Evolutionary conservation across 2,113 vertebrate species (phyloP).

Genomic region (Cromileptes altivelis): DNA sequence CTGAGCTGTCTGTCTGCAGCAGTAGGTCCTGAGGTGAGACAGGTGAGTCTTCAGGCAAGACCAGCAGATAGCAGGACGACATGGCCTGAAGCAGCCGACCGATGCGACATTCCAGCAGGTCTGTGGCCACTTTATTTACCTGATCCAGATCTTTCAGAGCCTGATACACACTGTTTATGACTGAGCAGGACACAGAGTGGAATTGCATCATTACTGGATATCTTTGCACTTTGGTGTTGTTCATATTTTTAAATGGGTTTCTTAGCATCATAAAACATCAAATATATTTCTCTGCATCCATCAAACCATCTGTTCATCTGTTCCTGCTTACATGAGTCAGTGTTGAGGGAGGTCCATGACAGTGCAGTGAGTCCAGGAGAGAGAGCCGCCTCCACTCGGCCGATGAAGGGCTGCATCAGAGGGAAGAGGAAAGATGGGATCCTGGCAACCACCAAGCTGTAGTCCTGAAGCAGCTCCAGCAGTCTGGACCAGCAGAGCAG

Average conservation of each 20-base stretch:
- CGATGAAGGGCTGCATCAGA: conserved; percentile 84
- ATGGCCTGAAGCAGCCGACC: conserved; percentile 80
- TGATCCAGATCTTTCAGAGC: conserved; percentile 81
- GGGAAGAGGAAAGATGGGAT: conserved; percentile 83
- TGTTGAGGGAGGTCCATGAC: conserved; percentile 85
- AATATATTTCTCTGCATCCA: too few species aligned
- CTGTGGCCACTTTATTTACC: conserved; percentile 71
- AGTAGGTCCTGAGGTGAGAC: conserved; percentile 80
- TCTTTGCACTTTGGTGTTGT: background rate
- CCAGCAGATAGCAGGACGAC: conserved; percentile 79
- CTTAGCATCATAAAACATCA: too few species aligned
- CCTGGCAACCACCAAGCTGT: conserved; percentile 59
- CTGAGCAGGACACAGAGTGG: conserved; percentile 67
- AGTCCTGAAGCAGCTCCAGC: conserved; percentile 81
- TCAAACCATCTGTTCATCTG: background rate
- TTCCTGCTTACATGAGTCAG: conserved; percentile 74
- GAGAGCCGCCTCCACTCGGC: conserved; percentile 82
- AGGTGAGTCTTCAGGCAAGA: conserved; percentile 82
- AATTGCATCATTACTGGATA: background rate
- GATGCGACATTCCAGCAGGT: conserved; percentile 88
- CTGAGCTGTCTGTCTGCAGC: conserved; percentile 75
- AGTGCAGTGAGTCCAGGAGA: conserved; percentile 83
- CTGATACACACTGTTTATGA: conserved; percentile 78
- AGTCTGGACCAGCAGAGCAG: conserved; percentile 73
- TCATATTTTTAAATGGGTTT: too few species aligned